Evolutionary conservation across 1,140 invertebrate genomes (phyloP), one percentile per base, ranked within the genome.

Genomic region (Vollenhovia emeryi): DNA sequence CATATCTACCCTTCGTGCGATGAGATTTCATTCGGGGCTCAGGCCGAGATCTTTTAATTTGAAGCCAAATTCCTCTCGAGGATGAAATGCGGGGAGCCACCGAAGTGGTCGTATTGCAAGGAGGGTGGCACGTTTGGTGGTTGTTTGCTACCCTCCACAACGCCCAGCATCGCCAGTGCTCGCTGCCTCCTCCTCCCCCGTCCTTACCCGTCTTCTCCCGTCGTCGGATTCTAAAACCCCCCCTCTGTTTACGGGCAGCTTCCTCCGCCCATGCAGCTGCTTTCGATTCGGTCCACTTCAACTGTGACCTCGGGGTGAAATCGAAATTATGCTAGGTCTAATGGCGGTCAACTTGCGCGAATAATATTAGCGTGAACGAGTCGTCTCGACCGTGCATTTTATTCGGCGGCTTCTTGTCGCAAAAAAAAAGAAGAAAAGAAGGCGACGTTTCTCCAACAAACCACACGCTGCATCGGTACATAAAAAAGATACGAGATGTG

Each of bases 11-110:
- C 89, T 88, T 90, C 88, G 80, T 74, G 82, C 87, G 84, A 87
- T 68, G 90, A 89, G 91, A 92, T 91, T 92, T 92, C 90, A 92
- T 91, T 89, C 91, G 89, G 89, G 91, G 91, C 87, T 91, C 89
- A 87, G 86, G 86, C 92, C 75, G 93, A 94, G 93, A 94, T 94
- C 93, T 94, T 94, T 94, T 94, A 94, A 94, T 94, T 94, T 94
- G 93, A 93, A 92, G 90, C 94, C 92, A 92, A 94, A 94, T 94
- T 94, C 93, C 94, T 94, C 93, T 94, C 88, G 91, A 94, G 93
- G 92, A 92, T 93, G 90, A 92, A 93, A 92, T 90, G 92, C 90
- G 92, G 93, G 93, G 91, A 92, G 86, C 88, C 90, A 87, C 84
- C 84, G 79, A 86, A 91, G 90, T 88, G 90, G 80, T 91, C 88